phyloP scores from a whole-genome alignment of 2,888 invertebrate genomes.

The Mactromeris polynyma region DNA sequence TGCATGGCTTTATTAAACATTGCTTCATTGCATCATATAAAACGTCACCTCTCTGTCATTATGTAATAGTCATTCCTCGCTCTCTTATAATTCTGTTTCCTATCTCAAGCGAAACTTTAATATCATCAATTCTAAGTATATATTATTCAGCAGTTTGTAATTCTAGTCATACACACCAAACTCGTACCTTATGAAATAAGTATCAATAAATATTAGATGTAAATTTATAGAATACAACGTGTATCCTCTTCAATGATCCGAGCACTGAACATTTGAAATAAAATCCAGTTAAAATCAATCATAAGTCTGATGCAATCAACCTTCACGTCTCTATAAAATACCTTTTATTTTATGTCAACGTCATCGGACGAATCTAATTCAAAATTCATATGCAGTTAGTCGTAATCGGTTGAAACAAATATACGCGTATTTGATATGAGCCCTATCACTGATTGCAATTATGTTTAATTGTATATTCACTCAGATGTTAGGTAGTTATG shows the following conservation, averaged over 20 bases:
- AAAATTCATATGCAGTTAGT: background rate
- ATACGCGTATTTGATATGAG: no score
- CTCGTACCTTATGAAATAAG: background rate
- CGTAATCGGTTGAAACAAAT: no score
- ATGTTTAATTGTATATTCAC: no score
- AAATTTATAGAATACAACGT: background rate
- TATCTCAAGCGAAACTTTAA: background rate
- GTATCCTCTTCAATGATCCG: background rate
- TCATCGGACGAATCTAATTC: background rate
- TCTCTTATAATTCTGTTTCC: background rate
- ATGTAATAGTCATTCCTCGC: no score
- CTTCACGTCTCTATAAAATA: background rate
- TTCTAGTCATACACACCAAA: background rate
- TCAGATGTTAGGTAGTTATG: no score
- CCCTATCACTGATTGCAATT: no score
- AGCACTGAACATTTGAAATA: background rate
- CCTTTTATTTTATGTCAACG: background rate
- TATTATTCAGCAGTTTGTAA: background rate
- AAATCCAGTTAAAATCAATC: background rate
- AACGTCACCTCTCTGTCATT: no score
- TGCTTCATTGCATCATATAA: no score
- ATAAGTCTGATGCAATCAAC: background rate
- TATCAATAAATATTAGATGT: background rate
- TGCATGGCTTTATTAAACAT: no score
- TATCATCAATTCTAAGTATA: background rate